Conservation (phyloP, 2,888 invertebrate genomes). For the Bombylius discolor region DNA sequence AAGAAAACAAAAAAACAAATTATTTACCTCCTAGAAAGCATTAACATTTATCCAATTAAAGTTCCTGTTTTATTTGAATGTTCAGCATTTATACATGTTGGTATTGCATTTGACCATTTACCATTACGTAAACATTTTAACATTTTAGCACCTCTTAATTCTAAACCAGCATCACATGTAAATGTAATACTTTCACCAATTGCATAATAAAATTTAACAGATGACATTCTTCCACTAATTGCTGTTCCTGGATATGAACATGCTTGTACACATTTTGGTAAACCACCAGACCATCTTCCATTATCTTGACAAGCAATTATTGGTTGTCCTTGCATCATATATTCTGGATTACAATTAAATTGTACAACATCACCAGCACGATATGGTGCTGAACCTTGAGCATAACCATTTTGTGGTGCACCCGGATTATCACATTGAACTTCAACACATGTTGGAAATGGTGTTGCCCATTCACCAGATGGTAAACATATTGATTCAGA, state of each 20-base stretch:
- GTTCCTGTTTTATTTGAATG: conserved; percentile 6
- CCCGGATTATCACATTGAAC: conserved; percentile 66
- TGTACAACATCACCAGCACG: conserved; percentile 75
- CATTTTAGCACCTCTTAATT: conserved; percentile 63
- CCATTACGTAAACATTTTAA: conserved; percentile 67
- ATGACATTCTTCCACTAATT: conserved; percentile 72
- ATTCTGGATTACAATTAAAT: conserved; percentile 77
- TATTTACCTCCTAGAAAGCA: not conserved
- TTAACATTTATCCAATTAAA: not conserved
- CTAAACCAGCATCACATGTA: conserved; percentile 65
- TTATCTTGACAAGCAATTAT: conserved; percentile 80
- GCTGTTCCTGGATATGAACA: conserved; percentile 80
- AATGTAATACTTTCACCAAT: conserved; percentile 76
- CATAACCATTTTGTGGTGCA: conserved; percentile 63
- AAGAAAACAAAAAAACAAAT: no score
- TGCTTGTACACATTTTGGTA: conserved; percentile 77
- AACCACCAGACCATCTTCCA: conserved; percentile 70
- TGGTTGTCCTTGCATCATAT: conserved; percentile 81
- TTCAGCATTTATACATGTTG: conserved; percentile 45
- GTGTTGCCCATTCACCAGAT: conserved; percentile 66
- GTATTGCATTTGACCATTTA: conserved; percentile 77
- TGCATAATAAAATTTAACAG: conserved; percentile 77
- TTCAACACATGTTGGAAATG: conserved; percentile 66
- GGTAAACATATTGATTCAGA: conserved; percentile 62
- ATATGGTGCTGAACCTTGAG: conserved; percentile 64